Base-by-base conservation (phyloP, 2,888 invertebrate species). In the Drosophila borealis region DNA sequence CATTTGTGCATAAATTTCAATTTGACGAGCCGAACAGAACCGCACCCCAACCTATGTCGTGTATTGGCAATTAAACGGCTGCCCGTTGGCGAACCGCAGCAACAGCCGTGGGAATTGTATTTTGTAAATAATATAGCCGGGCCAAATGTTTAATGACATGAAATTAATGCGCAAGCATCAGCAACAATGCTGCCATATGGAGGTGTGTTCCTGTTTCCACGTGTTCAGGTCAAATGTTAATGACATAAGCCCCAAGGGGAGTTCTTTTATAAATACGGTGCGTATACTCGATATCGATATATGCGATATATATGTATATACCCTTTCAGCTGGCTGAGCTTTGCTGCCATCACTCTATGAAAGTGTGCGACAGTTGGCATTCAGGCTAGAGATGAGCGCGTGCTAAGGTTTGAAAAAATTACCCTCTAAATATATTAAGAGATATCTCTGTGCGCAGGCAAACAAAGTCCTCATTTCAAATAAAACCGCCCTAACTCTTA, bases 91-190 rank as follows among this genome's bases (percentile, higher is more conserved):
- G 29, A 29, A 29, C 8, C 29, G 36, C 19, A 53, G 54, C 60
- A 61, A 14, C 45, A 44, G 50, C 33, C 48, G 14, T 50, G 67
- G 60, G 73, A 59, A 64, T 63, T 57, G 44, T 70, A 34, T 64
- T 67, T 66, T 49, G 86, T 67, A 85, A 78, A 82, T 80, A 82
- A 78, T 68, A 78, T 68, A 50, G 66, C 44, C 51, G 66, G 46
- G 64, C 55, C 49, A 72, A 77, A 73, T 83, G 82, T 73, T 83
- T 77, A 83, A 83, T 83, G 87, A 86, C 71, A 70, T 57, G 83
- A 77, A 86, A 83, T 86, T 83, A 83, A 83, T 86, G 72, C 57
- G 73, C 74, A 86, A 86, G 81, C 78, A 86, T 81, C 72, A 70
- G 49, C 63, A 66, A 55, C 44, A 67, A 39, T 41, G 8, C 6